Evolutionary conservation across 2,888 invertebrate species (phyloP), one percentile per base, ranked within the genome.

Genomic region (Mystacides longicornis): DNA sequence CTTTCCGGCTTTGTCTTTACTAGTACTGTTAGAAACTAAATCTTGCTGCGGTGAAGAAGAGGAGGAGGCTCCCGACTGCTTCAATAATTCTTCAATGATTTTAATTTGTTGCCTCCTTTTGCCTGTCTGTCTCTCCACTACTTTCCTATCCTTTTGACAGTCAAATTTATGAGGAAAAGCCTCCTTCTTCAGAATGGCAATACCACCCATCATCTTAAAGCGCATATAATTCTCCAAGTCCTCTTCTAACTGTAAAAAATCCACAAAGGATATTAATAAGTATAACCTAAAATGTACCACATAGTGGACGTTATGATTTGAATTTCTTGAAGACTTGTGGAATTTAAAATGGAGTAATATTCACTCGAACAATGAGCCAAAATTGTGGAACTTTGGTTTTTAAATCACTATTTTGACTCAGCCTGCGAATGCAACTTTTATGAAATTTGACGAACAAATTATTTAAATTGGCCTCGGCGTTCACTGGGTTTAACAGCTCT

Each of bases 151-250:
- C 20, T 50, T 51, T 42, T 51, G 51, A 27, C 51, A 51, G 23
- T n/a, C 22, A 43, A 51, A 51, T 16, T 22, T 51, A 23, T 51
- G 51, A 2, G 51, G 51, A 18, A 42, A 4, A 7, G 43, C 51
- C n/a, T 22, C 23, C 16, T 23, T 42, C 18, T 42, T 42, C 18
- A 51, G 23, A 20, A 7, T 22, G 2, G 43, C 18, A n/a, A 3
- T 43, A n/a, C 51, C 51, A 18, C 51, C 51, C 51, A 51, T 51
- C n/a, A 51, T 23, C 22, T 51, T 51, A 3, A 51, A 22, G 16
- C 43, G 20, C 51, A 51, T 51, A 18, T 22, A 51, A 22, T 23
- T 50, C 18, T 37, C 33, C 2, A 33, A 21, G 3, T 50, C 50
- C 37, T 50, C 33, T 50, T 50, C 37, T 37, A 50, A 37, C 50